These are phyloP conservation scores for Karalla daura DNA, from an alignment of 2,797 vertebrate genomes.

Conservation along the genomic window DNA sequence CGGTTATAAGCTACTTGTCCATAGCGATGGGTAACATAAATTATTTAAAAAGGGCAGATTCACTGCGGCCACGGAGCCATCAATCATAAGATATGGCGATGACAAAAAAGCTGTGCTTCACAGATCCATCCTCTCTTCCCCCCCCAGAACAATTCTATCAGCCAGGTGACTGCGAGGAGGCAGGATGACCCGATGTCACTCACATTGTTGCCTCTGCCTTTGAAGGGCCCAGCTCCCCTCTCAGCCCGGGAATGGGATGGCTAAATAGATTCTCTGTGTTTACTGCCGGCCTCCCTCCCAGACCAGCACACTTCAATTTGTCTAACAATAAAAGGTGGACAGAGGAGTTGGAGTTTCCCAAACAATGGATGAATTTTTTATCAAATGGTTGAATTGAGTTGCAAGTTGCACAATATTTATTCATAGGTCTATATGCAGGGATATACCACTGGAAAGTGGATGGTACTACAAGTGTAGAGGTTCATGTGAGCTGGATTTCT, in stretches of 20 bases:
- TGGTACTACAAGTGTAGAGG: constrained; percentile 71
- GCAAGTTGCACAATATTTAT: constrained; percentile 86
- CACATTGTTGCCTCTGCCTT: constrained; percentile 96
- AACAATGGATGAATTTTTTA: constrained; percentile 97
- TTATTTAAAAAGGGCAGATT: constrained; percentile 99
- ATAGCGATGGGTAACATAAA: constrained; percentile 98
- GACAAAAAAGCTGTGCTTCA: constrained; percentile 95
- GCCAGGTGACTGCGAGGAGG: constrained; percentile 94
- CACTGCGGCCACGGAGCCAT: constrained; percentile 98
- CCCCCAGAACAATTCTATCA: constrained; percentile 97
- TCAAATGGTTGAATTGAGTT: constrained; percentile 91
- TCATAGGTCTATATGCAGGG: constrained; percentile 82
- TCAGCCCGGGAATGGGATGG: constrained; percentile 91
- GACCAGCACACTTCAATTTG: constrained; percentile 95
- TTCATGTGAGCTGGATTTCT: constrained; percentile 9
- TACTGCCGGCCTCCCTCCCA: constrained; percentile 88
- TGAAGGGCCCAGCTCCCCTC: constrained; percentile 91
- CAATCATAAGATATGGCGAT: constrained; percentile 98
- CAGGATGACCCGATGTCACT: constrained; percentile 95
- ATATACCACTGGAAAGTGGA: constrained; percentile 79
- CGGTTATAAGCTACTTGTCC: constrained; percentile 97
- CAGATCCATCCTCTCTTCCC: constrained; percentile 90
- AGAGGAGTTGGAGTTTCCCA: constrained; percentile 89
- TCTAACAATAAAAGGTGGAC: constrained; percentile 94
- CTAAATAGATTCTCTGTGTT: constrained; percentile 96